Conservation (phyloP, 2,888 invertebrate genomes). For the Silvanus unidentatus region DNA sequence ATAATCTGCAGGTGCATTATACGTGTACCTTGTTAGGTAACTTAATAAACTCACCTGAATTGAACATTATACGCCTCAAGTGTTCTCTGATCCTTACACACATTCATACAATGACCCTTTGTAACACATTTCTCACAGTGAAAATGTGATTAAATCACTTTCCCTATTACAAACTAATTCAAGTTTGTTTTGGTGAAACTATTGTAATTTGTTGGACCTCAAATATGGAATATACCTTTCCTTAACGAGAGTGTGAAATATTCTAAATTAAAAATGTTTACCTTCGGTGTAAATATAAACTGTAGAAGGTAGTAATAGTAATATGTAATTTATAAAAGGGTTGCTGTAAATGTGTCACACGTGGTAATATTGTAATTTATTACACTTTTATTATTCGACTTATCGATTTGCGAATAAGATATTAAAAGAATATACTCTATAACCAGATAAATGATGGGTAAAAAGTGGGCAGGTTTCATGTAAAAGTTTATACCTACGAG, state of each 20-base stretch:
- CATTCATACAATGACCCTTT: neutral
- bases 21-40: neutral
- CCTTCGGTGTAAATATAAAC: no score
- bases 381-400: no score
- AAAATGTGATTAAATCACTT: neutral
- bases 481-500: conserved; percentile 22
- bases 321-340: neutral
- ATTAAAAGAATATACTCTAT: conserved; percentile 15
- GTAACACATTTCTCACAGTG: neutral
- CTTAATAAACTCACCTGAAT: conserved; percentile 2
- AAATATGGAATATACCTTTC: no score
- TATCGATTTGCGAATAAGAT: conserved; percentile 14
- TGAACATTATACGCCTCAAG: conserved; percentile 1
- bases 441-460: conserved; percentile 14
- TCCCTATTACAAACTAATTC: no score
- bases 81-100: conserved; percentile 1
- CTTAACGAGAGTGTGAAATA: no score
- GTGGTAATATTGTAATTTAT: no score
- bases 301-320: no score
- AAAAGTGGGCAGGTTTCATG: conserved; percentile 18
- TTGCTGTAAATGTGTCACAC: conserved; percentile 6
- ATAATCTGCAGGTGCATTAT: neutral
- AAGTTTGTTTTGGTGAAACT: no score
- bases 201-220: no score
- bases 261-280: no score